Evolutionary conservation across 2,888 invertebrate species (phyloP), one percentile per base, ranked within the genome.

Genomic region (Eutolmus rufibarbis): DNA sequence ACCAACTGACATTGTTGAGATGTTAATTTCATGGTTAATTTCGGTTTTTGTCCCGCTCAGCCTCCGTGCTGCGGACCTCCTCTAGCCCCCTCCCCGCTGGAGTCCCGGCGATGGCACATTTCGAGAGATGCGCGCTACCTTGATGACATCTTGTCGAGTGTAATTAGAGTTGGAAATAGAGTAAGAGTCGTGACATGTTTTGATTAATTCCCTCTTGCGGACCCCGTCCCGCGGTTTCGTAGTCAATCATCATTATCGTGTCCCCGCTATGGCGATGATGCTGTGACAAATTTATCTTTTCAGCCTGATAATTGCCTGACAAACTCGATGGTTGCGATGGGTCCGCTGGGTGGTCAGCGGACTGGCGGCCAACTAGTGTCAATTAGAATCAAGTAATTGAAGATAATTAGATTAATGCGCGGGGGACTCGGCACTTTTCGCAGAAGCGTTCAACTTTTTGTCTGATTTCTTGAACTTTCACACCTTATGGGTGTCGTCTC

Each of bases 21-120:
- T 87, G 87, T 87, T 87, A 87, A 87, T 87, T 87, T 87, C 87
- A 87, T 87, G 87, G 87, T 81, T 87, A 79, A 87, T 87, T 87
- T 87, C 8, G 31, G 46, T 57, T 81, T 74, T 78, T 46, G 19
- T 43, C 28, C 66, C 66, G 23, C 66, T n/a, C 66, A 0, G 2
- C 66, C 66, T 23, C 66, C 12, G 66, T 8, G 5, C 28, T 28
- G 4, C 3, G 23, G 28, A 66, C 66, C 28, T 66, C 66, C 14
- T 66, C 23, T 12, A 28, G 28, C 28, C 23, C 28, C 28, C 23
- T 12, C 1, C n/a, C 0, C 51, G n/a, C 8, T 1, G 23, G 1
- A 1, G 56, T 76, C 76, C 34, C 57, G 81, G 37, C 34, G 87
- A 77, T 86, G 76, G 87, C 19, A 74, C 40, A 66, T 81, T 87